Conservation (phyloP, 2,888 invertebrate species). For the Lochmaea capreae region DNA sequence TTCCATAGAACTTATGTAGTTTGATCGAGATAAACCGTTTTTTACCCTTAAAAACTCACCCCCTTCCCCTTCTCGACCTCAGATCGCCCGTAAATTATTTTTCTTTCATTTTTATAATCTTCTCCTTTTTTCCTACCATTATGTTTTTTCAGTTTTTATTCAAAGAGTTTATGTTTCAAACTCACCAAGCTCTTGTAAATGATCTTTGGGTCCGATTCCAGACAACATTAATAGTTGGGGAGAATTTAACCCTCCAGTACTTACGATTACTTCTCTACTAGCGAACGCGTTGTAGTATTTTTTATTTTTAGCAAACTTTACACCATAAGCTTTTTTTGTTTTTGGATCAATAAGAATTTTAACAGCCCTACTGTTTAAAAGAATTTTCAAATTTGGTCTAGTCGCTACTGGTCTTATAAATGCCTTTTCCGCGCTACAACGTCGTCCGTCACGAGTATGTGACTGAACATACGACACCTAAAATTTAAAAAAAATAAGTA, state of each 20-base stretch:
- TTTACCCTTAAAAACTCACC: no score
- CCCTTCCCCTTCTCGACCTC: no score
- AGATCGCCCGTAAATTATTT: no score
- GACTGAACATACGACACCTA: constrained; percentile 70
- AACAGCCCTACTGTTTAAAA: constrained; percentile 72
- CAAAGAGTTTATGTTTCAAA: no score
- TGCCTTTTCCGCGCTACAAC: constrained; percentile 76
- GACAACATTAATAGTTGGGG: constrained; percentile 92
- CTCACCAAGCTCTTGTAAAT: constrained; percentile 67
- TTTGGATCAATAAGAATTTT: constrained; percentile 74
- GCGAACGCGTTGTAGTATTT: constrained; percentile 67
- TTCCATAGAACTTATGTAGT: no score
- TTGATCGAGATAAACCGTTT: no score
- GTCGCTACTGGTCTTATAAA: constrained; percentile 72
- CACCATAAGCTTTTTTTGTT: constrained; percentile 75
- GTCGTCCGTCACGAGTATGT: constrained; percentile 70
- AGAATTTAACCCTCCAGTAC: constrained; percentile 90
- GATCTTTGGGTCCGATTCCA: constrained; percentile 71
- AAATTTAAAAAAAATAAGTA: constrained; percentile 1
- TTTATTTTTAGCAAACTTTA: constrained; percentile 72
- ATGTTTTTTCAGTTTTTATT: no score
- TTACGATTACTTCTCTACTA: constrained; percentile 84
- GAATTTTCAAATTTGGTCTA: constrained; percentile 75
- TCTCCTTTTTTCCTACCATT: no score
- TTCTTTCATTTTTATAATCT: no score